Conservation (phyloP, 2,888 invertebrate species). For the Mellilla xanthometata region DNA sequence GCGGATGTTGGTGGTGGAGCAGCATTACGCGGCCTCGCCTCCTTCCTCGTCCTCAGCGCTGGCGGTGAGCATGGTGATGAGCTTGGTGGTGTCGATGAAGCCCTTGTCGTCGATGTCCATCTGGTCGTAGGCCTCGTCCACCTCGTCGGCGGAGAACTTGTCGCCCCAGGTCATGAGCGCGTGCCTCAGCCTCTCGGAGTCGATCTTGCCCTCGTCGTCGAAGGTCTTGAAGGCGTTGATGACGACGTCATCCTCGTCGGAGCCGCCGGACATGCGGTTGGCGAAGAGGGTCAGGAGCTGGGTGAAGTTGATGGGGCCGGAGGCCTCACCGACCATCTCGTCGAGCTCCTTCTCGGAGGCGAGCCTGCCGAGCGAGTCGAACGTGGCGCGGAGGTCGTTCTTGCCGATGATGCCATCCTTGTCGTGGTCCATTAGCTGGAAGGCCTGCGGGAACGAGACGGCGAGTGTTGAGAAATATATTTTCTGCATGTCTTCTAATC, state of each 20-base stretch:
- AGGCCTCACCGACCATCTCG: constrained; percentile 92
- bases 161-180: constrained; percentile 97
- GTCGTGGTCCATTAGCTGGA: constrained; percentile 97
- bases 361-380: constrained; percentile 95
- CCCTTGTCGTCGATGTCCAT: constrained; percentile 96
- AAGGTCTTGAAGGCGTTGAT: constrained; percentile 96
- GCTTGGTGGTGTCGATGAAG: constrained; percentile 93
- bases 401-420: constrained; percentile 96
- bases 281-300: constrained; percentile 96
- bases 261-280: constrained; percentile 94
- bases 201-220: constrained; percentile 94
- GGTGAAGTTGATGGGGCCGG: constrained; percentile 97
- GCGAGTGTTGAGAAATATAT: too few species aligned
- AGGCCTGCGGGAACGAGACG: constrained; percentile 84
- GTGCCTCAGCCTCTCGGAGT: constrained; percentile 94
- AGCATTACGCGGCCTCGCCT: constrained; percentile 76
- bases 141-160: constrained; percentile 94
- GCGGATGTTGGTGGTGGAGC: constrained; percentile 25
- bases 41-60: constrained; percentile 92
- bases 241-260: constrained; percentile 96
- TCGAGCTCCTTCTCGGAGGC: constrained; percentile 95
- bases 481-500: too few species aligned
- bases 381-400: constrained; percentile 94
- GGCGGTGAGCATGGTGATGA: constrained; percentile 94
- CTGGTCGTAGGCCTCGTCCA: constrained; percentile 96